phyloP scores from a whole-genome alignment of 2,888 invertebrate genomes.

The Dinocampus coccinellae region DNA sequence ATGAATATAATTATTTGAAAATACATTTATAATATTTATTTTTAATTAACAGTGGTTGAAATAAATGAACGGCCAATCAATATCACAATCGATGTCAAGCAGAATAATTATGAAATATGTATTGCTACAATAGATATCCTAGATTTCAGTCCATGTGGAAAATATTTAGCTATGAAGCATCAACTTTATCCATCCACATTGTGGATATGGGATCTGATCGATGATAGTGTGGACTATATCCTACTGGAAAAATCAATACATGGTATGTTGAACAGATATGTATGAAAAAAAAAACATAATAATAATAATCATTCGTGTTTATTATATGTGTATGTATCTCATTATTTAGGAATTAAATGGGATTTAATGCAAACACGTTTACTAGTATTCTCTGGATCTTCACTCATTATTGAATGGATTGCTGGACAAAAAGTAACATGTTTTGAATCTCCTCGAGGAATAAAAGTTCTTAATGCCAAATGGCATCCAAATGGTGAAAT shows the following conservation, averaged over 20 bases:
- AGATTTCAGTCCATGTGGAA: conserved; percentile 62
- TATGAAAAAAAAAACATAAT: not conserved
- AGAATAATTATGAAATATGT: conserved; percentile 44
- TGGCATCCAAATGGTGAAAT: conserved; percentile 58
- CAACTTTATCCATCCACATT: conserved; percentile 63
- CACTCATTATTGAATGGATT: conserved; percentile 59
- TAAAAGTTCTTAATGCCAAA: conserved; percentile 55
- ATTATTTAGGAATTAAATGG: conserved; percentile 57
- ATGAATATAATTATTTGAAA: too few species aligned
- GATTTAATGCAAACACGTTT: conserved; percentile 51
- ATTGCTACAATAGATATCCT: conserved; percentile 58
- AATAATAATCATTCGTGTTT: conserved; percentile 10
- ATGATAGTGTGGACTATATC: conserved; percentile 60
- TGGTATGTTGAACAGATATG: too few species aligned
- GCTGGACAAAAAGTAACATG: conserved; percentile 48
- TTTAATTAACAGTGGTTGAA: conserved; percentile 58
- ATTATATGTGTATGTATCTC: not conserved
- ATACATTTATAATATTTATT: not conserved
- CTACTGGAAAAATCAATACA: conserved; percentile 59
- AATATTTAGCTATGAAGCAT: conserved; percentile 61
- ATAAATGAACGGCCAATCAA: conserved; percentile 59
- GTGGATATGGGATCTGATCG: conserved; percentile 63
- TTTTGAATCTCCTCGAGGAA: conserved; percentile 54
- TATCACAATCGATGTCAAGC: conserved; percentile 55
- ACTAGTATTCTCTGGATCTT: conserved; percentile 57